Percentiles rank a stretch among this genome's conserved stretches.
Evolutionary conservation across 2,888 invertebrate genomes (phyloP).

Genomic region (Cacoxenus indagator): DNA sequence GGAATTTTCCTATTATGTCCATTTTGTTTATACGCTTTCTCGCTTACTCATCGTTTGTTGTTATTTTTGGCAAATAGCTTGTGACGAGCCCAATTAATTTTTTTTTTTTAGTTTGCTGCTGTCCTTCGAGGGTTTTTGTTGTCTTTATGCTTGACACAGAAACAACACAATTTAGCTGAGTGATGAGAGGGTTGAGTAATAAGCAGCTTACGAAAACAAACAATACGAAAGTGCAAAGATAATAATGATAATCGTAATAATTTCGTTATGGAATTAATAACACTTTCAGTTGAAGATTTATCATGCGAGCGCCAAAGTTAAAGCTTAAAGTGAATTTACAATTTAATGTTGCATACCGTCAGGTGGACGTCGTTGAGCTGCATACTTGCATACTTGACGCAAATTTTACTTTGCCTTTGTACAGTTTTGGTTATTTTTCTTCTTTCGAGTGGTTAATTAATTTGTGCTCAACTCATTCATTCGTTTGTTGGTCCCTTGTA

Average conservation of each 20-base stretch:
- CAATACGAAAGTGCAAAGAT: neutral
- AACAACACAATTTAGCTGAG: neutral
- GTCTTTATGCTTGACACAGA: neutral
- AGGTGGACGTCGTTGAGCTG: neutral
- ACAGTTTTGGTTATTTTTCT: too few species aligned
- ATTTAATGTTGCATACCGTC: neutral
- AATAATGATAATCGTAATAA: neutral
- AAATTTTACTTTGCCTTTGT: too few species aligned
- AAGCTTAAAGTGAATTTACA: neutral
- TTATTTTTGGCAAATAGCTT: neutral
- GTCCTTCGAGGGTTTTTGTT: neutral
- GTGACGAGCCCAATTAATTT: neutral
- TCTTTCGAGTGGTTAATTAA: neutral
- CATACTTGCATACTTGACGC: neutral
- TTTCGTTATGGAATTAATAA: neutral
- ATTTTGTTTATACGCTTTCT: neutral
- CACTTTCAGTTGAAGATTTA: too few species aligned
- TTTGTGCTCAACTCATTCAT: neutral
- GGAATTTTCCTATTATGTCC: neutral
- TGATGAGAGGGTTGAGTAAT: neutral
- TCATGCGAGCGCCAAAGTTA: too few species aligned
- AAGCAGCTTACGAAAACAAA: neutral
- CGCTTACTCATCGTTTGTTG: neutral
- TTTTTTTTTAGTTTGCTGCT: neutral
- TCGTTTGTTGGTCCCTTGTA: neutral